Evolutionary conservation across 2,888 invertebrate species (phyloP).

Genomic region (Dasypogon diadema): DNA sequence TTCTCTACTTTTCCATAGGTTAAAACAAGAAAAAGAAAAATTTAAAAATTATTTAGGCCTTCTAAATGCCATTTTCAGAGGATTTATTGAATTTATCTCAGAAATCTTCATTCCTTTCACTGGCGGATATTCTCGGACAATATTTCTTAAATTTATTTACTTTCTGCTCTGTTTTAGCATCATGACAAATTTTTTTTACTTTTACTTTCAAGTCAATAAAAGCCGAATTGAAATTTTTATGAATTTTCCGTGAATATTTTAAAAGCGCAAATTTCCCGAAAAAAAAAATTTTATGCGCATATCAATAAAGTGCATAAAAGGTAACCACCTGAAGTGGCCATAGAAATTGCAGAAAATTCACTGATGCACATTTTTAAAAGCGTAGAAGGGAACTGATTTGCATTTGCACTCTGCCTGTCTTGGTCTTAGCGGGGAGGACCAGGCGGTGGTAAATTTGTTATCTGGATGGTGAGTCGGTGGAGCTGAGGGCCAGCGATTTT

Average conservation of each 20-base stretch:
- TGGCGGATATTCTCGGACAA: no score
- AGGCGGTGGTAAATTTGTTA: slow-evolving; percentile 29
- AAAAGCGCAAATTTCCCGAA: neutral
- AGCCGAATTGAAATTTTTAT: no score
- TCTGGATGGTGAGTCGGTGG: neutral
- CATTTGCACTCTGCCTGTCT: slow-evolving; percentile 27
- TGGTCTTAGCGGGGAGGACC: slow-evolving; percentile 1
- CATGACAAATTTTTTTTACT: no score
- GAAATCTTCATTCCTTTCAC: no score
- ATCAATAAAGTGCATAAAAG: slow-evolving; percentile 14
- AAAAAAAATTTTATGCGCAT: slow-evolving; percentile 21
- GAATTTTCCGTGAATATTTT: slow-evolving; percentile 15
- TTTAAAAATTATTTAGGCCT: no score
- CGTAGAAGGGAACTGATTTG: slow-evolving; percentile 12
- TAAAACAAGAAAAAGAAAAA: no score
- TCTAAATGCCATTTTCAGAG: no score
- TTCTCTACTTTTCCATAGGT: no score
- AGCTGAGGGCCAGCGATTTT: neutral
- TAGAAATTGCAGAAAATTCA: slow-evolving; percentile 16
- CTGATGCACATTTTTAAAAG: slow-evolving; percentile 26
- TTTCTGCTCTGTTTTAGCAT: no score
- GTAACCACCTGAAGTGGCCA: slow-evolving; percentile 19
- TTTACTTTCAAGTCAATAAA: no score
- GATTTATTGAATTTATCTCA: no score
- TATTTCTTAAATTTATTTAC: no score